These are phyloP conservation scores for Cantharis lateralis DNA, from an alignment of 2,888 invertebrate species.

Conservation along the genomic window DNA sequence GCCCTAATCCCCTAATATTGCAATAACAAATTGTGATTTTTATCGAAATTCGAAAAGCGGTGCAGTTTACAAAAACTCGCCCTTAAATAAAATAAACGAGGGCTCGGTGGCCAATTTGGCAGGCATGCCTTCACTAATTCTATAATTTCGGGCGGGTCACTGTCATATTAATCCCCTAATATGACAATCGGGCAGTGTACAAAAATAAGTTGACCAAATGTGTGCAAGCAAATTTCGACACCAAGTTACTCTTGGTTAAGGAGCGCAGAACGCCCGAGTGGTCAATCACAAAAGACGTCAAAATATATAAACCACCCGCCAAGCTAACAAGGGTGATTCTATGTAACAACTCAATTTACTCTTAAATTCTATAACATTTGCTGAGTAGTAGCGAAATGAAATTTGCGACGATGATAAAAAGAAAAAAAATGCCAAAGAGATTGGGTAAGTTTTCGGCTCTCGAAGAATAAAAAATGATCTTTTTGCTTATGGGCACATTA, in stretches of 20 bases:
- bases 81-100: conserved; percentile 6
- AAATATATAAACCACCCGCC: conserved; percentile 36
- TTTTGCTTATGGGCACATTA: conserved; percentile 17
- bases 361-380: neutral
- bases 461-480: conserved; percentile 24
- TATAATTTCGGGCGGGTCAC: conserved; percentile 33
- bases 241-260: conserved; percentile 6
- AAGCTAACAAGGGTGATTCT: conserved; percentile 30
- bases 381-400: neutral
- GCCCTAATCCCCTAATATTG: neutral
- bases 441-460: neutral
- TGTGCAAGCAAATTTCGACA: conserved; percentile 29
- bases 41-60: neutral
- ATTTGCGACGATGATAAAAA: neutral
- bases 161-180: conserved; percentile 34
- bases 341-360: conserved; percentile 41
- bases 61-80: neutral
- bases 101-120: conserved; percentile 14
- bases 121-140: conserved; percentile 28
- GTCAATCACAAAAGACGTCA: conserved; percentile 41
- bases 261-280: conserved; percentile 34
- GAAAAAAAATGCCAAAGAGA: neutral
- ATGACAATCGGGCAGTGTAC: conserved; percentile 18
- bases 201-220: conserved; percentile 18
- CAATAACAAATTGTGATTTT: conserved; percentile 5